Percentiles rank a stretch among this genome's conserved stretches.
Conservation (phyloP, 2,113 vertebrate species). For the Globicephala melas region DNA sequence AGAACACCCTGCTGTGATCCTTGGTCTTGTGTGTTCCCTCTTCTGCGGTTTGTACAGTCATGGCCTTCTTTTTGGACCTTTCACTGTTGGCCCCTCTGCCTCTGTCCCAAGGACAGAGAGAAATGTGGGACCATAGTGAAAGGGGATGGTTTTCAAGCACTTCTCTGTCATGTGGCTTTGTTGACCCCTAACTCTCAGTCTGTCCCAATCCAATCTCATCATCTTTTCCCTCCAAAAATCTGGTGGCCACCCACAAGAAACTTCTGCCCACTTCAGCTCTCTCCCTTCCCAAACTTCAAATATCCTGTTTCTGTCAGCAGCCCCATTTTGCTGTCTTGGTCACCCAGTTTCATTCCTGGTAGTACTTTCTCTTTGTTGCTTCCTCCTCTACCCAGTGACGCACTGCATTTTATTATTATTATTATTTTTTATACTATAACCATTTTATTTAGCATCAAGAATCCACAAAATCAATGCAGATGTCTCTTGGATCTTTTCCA, state of each 20-base stretch:
- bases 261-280: background rate
- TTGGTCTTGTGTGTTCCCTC: background rate
- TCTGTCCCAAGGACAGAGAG: background rate
- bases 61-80: background rate
- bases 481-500: background rate
- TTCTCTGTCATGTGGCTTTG: background rate
- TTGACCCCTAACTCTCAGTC: background rate
- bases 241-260: background rate
- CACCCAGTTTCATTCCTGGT: background rate
- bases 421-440: too few species aligned
- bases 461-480: too few species aligned
- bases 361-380: background rate
- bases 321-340: background rate
- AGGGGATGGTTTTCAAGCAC: background rate
- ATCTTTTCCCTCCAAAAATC: background rate
- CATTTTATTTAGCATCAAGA: too few species aligned
- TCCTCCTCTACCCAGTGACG: background rate
- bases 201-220: background rate
- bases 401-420: background rate
- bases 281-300: background rate
- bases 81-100: background rate
- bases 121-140: background rate
- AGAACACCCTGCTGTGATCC: background rate
- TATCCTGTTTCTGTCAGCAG: background rate
- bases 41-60: background rate